Base-by-base conservation (phyloP, 2,888 invertebrate species). In the Chamaedrilus cognettii region DNA sequence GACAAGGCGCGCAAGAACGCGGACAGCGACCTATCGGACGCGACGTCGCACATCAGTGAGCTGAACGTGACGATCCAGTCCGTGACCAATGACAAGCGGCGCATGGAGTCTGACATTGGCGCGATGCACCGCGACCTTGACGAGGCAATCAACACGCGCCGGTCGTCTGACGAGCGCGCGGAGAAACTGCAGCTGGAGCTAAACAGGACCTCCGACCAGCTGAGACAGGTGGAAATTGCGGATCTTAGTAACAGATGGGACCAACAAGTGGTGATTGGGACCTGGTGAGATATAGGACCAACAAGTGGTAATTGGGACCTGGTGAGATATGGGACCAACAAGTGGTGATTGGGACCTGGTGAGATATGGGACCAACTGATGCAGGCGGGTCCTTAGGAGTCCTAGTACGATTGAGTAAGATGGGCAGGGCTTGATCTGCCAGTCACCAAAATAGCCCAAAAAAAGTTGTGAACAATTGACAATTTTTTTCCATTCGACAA, bases 1-100 rank as follows among this genome's bases (percentile, higher is more conserved):
- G 66, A 66, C 32, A 66, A 63, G 55, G 66, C 66, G 11, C 66
- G 66, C 56, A 66, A 63, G 63, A 55, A 63, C 35, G 32, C 61
- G 35, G 66, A 66, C n/a, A 28, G 35, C 2, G 66, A 66, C 2
- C 62, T 32, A 31, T 33, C 49, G 4, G 62, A 66, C 5, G 55
- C 66, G 5, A 63, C 66, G 19, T 52, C 65, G 42, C 64, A 55
- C 34, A 57, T 66, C 31, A 66, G 32, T 30, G 66, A 66, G 50
- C 62, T 66, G 35, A 65, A 66, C 66, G 49, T 66, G 34, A 66
- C 64, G 34, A 63, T 66, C 50, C 32, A 31, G 33, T 56, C 64
- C 57, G 33, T 66, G 55, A 64, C 65, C 42, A 62, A 31, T 34
- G 66, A 66, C 26, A 50, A 60, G 23, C 64, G 61, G 28, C 50